Evolutionary conservation across 1,140 invertebrate genomes (phyloP).

Genomic region (Solen grandis): DNA sequence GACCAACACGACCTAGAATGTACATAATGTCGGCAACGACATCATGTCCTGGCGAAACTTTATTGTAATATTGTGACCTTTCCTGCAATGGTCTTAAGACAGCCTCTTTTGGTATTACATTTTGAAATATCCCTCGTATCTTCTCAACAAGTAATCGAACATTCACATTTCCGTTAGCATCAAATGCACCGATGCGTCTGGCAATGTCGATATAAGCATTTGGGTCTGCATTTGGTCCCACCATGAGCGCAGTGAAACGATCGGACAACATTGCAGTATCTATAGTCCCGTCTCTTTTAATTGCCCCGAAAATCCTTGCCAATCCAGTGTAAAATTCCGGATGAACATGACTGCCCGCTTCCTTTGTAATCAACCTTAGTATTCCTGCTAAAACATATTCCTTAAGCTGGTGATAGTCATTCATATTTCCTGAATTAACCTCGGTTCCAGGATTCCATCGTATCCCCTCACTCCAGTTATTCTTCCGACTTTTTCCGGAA

Average conservation of each 20-base stretch:
- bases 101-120: neutral
- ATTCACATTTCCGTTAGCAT: neutral
- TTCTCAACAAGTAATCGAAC: neutral
- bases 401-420: no score
- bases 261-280: neutral
- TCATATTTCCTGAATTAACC: no score
- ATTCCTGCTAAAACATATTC: no score
- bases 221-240: neutral
- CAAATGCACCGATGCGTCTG: neutral
- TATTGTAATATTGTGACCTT: neutral
- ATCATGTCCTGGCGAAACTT: no score
- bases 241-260: neutral
- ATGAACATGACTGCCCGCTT: neutral
- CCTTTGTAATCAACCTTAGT: neutral
- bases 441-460: no score
- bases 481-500: no score
- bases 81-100: neutral
- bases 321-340: neutral
- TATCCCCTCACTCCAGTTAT: no score
- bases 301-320: neutral
- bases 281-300: neutral
- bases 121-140: neutral
- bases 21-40: constrained; percentile 8
- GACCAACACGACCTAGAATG: neutral
- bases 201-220: neutral